Conservation (phyloP, 2,113 vertebrate species). For the Cavia porcellus region DNA sequence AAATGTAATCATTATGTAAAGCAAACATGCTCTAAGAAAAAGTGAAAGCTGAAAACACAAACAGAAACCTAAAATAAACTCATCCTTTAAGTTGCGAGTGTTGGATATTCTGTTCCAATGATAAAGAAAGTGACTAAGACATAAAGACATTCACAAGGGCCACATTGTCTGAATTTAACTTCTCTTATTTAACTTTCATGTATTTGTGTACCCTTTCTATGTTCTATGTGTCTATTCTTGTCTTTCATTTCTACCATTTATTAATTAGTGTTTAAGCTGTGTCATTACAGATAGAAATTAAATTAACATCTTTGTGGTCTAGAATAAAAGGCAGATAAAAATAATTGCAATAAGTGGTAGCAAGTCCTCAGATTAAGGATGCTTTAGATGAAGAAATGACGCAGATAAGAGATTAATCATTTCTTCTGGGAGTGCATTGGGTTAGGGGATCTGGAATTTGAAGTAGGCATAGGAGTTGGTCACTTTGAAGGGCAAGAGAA, state of each 20-base stretch:
- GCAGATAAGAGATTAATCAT: background rate
- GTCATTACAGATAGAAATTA: background rate
- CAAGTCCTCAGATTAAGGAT: background rate
- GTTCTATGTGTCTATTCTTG: background rate
- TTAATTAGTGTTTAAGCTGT: background rate
- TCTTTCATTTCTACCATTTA: background rate
- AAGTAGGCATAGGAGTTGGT: slow-evolving; percentile 13
- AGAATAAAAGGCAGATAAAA: background rate
- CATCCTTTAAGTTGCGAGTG: background rate
- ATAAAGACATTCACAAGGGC: slow-evolving; percentile 8
- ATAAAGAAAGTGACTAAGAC: background rate
- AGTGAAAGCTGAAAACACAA: background rate
- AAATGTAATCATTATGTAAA: background rate
- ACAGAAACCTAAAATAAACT: background rate
- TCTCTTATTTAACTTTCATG: background rate
- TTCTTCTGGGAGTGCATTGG: background rate
- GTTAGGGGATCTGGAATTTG: background rate
- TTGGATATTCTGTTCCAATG: background rate
- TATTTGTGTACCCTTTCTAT: background rate
- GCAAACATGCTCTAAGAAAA: background rate
- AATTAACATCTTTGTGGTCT: background rate
- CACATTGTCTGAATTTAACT: slow-evolving; percentile 31
- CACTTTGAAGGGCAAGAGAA: background rate
- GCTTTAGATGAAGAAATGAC: background rate
- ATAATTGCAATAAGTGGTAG: background rate